Evolutionary conservation across 2,797 vertebrate species (phyloP).

Genomic region (Pelodytes ibericus): DNA sequence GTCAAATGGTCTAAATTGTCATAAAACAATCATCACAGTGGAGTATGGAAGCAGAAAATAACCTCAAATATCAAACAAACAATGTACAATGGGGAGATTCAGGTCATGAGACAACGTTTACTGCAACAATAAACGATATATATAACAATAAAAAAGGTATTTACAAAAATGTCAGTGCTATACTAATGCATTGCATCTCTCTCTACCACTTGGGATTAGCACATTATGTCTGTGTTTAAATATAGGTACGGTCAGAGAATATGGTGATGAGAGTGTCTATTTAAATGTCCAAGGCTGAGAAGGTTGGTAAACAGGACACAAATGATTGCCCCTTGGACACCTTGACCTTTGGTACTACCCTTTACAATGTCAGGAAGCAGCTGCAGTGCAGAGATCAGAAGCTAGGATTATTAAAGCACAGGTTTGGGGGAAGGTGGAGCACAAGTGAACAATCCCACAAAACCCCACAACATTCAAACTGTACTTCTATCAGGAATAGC

Average conservation of each 20-base stretch:
- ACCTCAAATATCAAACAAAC: too few species aligned
- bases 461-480: neutral
- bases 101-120: too few species aligned
- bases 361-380: slow-evolving; percentile 47
- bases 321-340: slow-evolving; percentile 14
- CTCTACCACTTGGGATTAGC: too few species aligned
- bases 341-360: slow-evolving; percentile 26
- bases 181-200: too few species aligned
- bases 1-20: too few species aligned
- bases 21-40: too few species aligned
- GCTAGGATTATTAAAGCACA: neutral
- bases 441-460: slow-evolving; percentile 3
- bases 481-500: neutral
- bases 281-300: neutral
- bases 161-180: too few species aligned
- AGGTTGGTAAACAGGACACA: slow-evolving; percentile 37
- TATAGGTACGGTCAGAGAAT: neutral
- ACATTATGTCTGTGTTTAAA: neutral
- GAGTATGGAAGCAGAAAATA: too few species aligned
- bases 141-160: too few species aligned
- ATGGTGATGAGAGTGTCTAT: neutral
- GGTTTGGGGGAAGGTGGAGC: neutral
- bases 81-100: too few species aligned
- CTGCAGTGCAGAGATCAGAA: slow-evolving; percentile 29
- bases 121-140: too few species aligned